These are phyloP conservation scores for Spodoptera frugiperda DNA, from an alignment of 1,140 invertebrate genomes.

Conservation along the genomic window DNA sequence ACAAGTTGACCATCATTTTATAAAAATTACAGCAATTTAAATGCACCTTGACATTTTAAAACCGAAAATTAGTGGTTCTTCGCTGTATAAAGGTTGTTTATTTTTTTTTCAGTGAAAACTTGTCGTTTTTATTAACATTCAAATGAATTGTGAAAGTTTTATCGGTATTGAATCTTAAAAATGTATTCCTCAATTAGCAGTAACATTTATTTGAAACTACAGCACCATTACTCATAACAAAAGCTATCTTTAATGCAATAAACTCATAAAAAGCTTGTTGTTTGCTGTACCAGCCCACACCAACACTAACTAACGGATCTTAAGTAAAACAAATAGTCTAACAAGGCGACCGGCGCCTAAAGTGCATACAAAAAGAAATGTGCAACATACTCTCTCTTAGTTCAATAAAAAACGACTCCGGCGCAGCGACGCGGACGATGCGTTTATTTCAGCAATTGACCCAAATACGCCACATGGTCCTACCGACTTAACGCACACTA, in stretches of 20 bases:
- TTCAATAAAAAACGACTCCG: conserved; percentile 53
- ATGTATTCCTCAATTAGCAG: too few relatives aligned
- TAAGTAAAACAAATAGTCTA: conserved; percentile 40
- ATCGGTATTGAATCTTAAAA: not conserved
- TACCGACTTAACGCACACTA: conserved; percentile 66
- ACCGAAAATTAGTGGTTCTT: conserved; percentile 57
- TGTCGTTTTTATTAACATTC: not conserved
- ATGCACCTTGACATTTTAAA: conserved; percentile 64
- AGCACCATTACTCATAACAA: too few relatives aligned
- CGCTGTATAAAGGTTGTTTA: conserved; percentile 24
- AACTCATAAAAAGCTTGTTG: not conserved
- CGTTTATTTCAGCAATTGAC: conserved; percentile 78
- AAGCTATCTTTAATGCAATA: not conserved
- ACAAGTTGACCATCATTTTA: conserved; percentile 54
- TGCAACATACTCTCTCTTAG: conserved; percentile 52
- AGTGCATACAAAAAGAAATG: conserved; percentile 49
- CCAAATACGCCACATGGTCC: conserved; percentile 75
- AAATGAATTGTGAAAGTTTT: not conserved
- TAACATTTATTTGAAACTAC: too few relatives aligned
- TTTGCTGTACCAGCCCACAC: not conserved
- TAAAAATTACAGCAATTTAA: conserved; percentile 61
- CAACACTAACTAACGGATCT: conserved; percentile 39
- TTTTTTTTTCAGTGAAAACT: not conserved
- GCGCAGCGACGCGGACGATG: conserved; percentile 55
- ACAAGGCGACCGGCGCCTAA: conserved; percentile 50